Base-by-base conservation (phyloP, 2,888 invertebrate species). In the Polia nebulosa region DNA sequence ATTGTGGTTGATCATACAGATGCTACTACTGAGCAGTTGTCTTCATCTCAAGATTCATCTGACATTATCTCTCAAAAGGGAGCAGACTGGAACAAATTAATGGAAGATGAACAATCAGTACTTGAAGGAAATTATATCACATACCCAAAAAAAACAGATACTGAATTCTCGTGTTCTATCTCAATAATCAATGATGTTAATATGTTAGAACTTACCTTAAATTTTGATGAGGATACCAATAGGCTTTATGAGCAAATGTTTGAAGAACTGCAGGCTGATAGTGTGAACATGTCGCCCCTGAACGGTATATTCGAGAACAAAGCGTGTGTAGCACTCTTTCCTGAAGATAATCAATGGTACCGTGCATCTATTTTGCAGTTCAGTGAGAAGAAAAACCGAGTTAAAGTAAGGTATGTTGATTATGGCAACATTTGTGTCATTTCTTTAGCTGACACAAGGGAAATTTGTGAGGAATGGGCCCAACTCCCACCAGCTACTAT, bases 331-430 rank as follows among this genome's bases (percentile, higher is more conserved):
- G 96, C 97, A 39, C 90, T 96, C 53, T 97, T 96, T 81, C 90
- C 93, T 0, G 96, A 96, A 60, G 97, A 98, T 85, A 92, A 94
- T 1, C 83, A 91, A 41, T 98, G 98, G 98, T 98, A 98, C 88
- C 96, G 98, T 71, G 98, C 97, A 0, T 86, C 95, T 17, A 96
- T 98, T 60, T 88, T 96, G 51, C 94, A 96, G 60, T 92, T 95
- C 58, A 93, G 96, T 76, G 87, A 92, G 41, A 82, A 84, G 0
- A 88, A 93, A 22, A 89, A 91, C 8, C 84, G 89, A 59, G 95
- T 97, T 0, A 96, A 96, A 83, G 97, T 98, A 0, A 93, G 95
- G 76, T 98, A 97, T 89, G 96, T 98, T 0, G 98, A 98, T 90
- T 98, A 96, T 85, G 97, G 98, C 2, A 97, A 98, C 83, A 90